Percentiles rank a stretch among this genome's conserved stretches.
These are phyloP conservation scores for Tetanocera ferruginea DNA, from an alignment of 2,888 invertebrate genomes.

Conservation along the genomic window DNA sequence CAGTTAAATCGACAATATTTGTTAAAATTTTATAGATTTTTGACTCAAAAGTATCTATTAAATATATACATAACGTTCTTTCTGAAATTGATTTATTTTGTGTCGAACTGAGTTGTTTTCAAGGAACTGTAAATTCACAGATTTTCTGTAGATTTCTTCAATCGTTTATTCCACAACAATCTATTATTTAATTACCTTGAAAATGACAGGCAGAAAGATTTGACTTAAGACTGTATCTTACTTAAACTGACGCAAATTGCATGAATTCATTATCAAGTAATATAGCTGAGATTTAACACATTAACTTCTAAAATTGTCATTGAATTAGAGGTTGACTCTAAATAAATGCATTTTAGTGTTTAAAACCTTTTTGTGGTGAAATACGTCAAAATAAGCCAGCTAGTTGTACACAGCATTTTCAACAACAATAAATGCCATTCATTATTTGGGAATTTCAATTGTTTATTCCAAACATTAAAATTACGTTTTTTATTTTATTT, in stretches of 20 bases:
- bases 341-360: not conserved
- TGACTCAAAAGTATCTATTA: too few relatives aligned
- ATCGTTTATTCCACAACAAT: not conserved
- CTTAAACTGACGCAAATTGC: not conserved
- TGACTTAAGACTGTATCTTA: too few relatives aligned
- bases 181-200: too few relatives aligned
- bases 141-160: not conserved
- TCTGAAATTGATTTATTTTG: too few relatives aligned
- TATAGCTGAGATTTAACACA: not conserved
- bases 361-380: not conserved
- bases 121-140: not conserved
- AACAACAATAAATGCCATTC: slow-evolving; percentile 12
- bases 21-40: too few relatives aligned
- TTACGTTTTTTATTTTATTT: not conserved
- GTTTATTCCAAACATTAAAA: not conserved
- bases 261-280: not conserved
- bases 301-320: too few relatives aligned
- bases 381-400: not conserved
- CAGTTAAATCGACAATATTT: too few relatives aligned
- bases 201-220: too few relatives aligned
- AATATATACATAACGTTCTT: too few relatives aligned
- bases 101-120: not conserved
- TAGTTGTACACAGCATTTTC: not conserved
- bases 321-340: not conserved
- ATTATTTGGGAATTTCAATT: slow-evolving; percentile 16